Evolutionary conservation across 30 jellyfish, hydroid and myxozoan genomes (phyloP).

Genomic region (Sanderia malayensis): DNA sequence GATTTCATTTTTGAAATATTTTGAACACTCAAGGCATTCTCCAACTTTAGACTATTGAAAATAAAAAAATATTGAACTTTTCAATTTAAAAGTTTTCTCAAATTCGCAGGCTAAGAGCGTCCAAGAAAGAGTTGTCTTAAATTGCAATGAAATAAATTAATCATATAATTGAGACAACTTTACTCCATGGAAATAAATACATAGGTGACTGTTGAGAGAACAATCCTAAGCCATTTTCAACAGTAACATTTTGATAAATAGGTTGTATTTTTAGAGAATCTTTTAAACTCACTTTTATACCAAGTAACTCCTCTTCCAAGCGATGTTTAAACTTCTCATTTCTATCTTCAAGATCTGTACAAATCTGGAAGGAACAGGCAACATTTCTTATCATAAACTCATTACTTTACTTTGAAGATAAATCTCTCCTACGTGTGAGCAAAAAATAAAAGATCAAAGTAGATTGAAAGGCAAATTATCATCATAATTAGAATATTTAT

Average conservation of each 20-base stretch:
- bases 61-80: not conserved
- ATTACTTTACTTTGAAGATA: no score
- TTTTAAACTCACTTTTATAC: constrained; percentile 66
- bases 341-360: constrained; percentile 64
- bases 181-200: not conserved
- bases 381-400: no score
- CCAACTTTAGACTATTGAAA: constrained; percentile 38
- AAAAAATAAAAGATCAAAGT: no score
- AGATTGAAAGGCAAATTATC: no score
- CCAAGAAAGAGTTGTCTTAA: not conserved
- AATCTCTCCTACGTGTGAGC: no score
- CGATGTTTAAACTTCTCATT: constrained; percentile 64
- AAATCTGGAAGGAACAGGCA: constrained; percentile 75
- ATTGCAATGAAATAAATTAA: not conserved
- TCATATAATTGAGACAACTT: not conserved
- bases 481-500: no score
- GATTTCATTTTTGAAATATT: constrained; percentile 10
- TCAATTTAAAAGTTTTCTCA: no score
- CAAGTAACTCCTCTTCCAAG: constrained; percentile 40
- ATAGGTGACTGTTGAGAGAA: not conserved
- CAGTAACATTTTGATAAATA: no score
- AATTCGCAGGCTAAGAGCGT: no score
- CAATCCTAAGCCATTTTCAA: not conserved
- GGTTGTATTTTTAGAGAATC: no score
- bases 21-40: constrained; percentile 47